These are phyloP conservation scores for Ceraclea dissimilis DNA, from an alignment of 2,888 invertebrate species.

Conservation along the genomic window DNA sequence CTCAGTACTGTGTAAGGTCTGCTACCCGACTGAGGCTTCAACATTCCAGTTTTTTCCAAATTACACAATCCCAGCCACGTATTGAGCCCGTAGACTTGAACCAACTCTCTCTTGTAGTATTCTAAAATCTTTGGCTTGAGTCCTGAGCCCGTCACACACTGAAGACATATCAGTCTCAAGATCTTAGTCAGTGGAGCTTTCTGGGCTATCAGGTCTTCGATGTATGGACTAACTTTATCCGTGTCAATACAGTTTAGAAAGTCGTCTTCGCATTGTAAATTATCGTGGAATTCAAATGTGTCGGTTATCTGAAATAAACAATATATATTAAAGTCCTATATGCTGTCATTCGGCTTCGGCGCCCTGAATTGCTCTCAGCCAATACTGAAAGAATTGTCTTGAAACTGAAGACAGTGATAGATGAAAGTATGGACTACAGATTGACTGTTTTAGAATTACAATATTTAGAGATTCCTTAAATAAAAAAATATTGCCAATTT, in stretches of 20 bases:
- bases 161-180: slow-evolving; percentile 83
- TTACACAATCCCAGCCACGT: slow-evolving; percentile 75
- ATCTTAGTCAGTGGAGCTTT: slow-evolving; percentile 76
- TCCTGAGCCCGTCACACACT: slow-evolving; percentile 88
- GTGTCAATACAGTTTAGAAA: slow-evolving; percentile 86
- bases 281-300: slow-evolving; percentile 68
- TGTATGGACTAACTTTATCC: slow-evolving; percentile 79
- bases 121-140: slow-evolving; percentile 81
- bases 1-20: slow-evolving; percentile 69
- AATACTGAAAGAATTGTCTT: too few species aligned
- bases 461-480: too few species aligned
- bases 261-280: slow-evolving; percentile 81
- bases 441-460: too few species aligned
- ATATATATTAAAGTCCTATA: too few species aligned
- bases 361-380: too few species aligned
- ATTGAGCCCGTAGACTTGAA: slow-evolving; percentile 78
- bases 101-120: slow-evolving; percentile 52
- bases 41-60: slow-evolving; percentile 78
- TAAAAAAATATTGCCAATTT: too few species aligned
- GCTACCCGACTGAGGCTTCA: slow-evolving; percentile 65
- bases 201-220: slow-evolving; percentile 88
- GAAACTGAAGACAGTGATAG: too few species aligned
- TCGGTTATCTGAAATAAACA: slow-evolving; percentile 48
- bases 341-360: too few species aligned
- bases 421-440: too few species aligned